Evolutionary conservation across 2,888 invertebrate genomes (phyloP), one percentile per base, ranked within the genome.

Genomic region (Rotaria magnacalcarata): DNA sequence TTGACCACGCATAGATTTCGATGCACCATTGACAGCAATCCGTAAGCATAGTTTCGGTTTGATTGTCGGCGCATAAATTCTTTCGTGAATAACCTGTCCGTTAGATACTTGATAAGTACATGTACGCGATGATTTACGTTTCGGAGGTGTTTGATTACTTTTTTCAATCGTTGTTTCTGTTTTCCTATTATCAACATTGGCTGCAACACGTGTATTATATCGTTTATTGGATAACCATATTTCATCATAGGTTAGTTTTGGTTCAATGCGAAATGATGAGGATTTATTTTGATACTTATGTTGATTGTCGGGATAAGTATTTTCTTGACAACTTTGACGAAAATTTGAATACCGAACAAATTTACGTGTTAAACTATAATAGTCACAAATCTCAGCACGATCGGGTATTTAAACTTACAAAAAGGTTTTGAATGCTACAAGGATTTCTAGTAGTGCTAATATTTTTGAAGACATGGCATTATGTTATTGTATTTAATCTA

Each of bases 21-120:
- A 86, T 5, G 85, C 21, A 10, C 86, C 86, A 85, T 86, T 86
- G 34, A 86, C 86, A 50, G 86, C 86, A 85, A 86, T 43, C 7
- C 85, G 75, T 47, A 80, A 47, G 47, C 47, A 47, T 5, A 47
- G 34, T 67, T 19, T 16, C 34, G 34, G 34, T 34, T 34, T 67
- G 0, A 14, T 16, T 6, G 34, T 67, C 47, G 80, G 8, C 4
- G 47, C 47, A 47, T 47, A 47, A n/a, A 80, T 47, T 43, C 80
- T 43, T 47, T 80, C 80, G 47, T 80, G 80, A 80, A 80, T 5
- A n/a, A 80, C 1, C n/a, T 80, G 21, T 47, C 80, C 80, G 47
- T 80, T 80, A 2, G 80, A 14, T 47, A 11, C 47, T 11, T 80
- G 80, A 80, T 80, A 80, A 10, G 67, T 67, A 34, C 67, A 27